Conservation (phyloP, 2,113 vertebrate species). For the Connochaetes taurinus region DNA sequence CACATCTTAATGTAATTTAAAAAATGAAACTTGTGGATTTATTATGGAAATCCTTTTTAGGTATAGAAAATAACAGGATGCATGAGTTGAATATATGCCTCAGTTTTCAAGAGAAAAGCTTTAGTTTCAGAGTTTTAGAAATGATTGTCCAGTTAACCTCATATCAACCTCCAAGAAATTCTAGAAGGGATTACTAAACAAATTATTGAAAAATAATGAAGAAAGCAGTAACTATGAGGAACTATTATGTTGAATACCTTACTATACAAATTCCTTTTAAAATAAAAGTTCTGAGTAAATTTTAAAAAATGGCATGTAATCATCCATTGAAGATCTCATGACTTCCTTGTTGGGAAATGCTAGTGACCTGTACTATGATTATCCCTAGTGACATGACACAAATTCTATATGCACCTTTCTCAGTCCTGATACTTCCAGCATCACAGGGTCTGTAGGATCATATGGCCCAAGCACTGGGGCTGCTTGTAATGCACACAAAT, state of each 20-base stretch:
- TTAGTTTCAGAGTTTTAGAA: neutral
- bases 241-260: neutral
- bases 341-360: neutral
- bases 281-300: neutral
- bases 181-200: neutral
- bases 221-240: neutral
- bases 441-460: neutral
- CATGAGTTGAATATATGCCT: neutral
- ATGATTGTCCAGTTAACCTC: neutral
- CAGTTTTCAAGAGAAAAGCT: neutral
- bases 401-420: neutral
- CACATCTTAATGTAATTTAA: neutral
- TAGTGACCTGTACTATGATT: neutral
- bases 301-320: neutral
- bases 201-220: neutral
- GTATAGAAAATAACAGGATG: neutral
- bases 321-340: neutral
- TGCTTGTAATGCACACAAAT: neutral
- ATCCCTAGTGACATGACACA: neutral
- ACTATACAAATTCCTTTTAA: neutral
- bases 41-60: neutral
- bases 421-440: neutral
- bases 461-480: neutral
- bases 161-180: neutral
- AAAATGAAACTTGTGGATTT: neutral